A percentile compares a stretch with the other conserved stretches of the same genome.
These are phyloP conservation scores for Euplexia lucipara DNA, from an alignment of 2,888 invertebrate genomes.

Conservation along the genomic window DNA sequence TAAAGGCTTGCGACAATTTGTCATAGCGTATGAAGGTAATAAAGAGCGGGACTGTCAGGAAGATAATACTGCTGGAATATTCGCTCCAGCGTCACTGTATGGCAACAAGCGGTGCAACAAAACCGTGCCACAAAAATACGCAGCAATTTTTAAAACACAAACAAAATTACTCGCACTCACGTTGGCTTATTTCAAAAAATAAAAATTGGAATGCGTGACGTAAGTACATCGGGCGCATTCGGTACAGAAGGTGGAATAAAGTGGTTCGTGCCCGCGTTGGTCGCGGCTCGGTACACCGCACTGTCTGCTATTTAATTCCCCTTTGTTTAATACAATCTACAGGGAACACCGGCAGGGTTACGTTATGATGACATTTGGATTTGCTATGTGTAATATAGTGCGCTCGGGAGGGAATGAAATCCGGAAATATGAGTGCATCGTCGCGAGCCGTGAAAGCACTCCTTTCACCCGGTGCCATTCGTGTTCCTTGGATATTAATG, in stretches of 20 bases:
- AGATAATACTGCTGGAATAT: slow-evolving; percentile 53
- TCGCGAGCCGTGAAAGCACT: slow-evolving; percentile 70
- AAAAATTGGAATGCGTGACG: slow-evolving; percentile 68
- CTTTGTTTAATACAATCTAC: slow-evolving; percentile 85
- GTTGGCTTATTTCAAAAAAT: slow-evolving; percentile 65
- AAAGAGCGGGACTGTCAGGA: slow-evolving; percentile 47
- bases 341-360: slow-evolving; percentile 78
- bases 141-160: slow-evolving; percentile 64
- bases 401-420: slow-evolving; percentile 75
- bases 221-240: slow-evolving; percentile 67
- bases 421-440: slow-evolving; percentile 82
- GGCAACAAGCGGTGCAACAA: slow-evolving; percentile 58
- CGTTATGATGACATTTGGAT: slow-evolving; percentile 82
- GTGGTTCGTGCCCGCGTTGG: slow-evolving; percentile 76
- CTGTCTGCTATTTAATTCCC: slow-evolving; percentile 83
- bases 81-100: slow-evolving; percentile 53
- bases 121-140: slow-evolving; percentile 51
- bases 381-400: slow-evolving; percentile 76
- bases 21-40: slow-evolving; percentile 43
- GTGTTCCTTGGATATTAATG: slow-evolving; percentile 77
- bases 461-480: slow-evolving; percentile 70
- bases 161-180: slow-evolving; percentile 65
- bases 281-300: slow-evolving; percentile 79
- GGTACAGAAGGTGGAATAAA: slow-evolving; percentile 72
- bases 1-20: slow-evolving; percentile 38